A percentile compares a stretch with the other conserved stretches of the same genome.
These are phyloP conservation scores for Cacoxenus indagator DNA, from an alignment of 2,888 invertebrate species.

Conservation along the genomic window DNA sequence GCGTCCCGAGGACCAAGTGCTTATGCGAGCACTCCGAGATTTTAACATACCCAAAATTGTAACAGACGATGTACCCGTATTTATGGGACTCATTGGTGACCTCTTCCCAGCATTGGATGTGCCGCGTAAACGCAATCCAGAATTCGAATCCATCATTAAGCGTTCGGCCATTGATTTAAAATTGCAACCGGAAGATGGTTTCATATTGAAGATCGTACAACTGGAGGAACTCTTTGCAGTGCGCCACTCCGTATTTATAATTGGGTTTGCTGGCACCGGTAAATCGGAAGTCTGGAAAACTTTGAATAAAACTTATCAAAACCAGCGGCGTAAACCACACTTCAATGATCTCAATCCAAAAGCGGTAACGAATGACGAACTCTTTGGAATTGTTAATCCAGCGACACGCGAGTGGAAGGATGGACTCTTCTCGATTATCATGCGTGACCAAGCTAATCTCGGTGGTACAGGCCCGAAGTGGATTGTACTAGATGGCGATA, in stretches of 20 bases:
- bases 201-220: constrained; percentile 89
- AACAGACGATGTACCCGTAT: constrained; percentile 91
- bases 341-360: constrained; percentile 95
- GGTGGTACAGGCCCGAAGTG: constrained; percentile 89
- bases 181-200: constrained; percentile 92
- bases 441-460: constrained; percentile 94
- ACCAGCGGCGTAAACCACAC: constrained; percentile 85
- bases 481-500: constrained; percentile 96
- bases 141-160: constrained; percentile 85
- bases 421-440: constrained; percentile 92
- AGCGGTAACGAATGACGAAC: constrained; percentile 94
- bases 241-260: constrained; percentile 92
- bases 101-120: constrained; percentile 93
- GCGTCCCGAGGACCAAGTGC: constrained; percentile 90
- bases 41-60: constrained; percentile 96
- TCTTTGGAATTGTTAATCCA: constrained; percentile 95
- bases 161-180: constrained; percentile 85
- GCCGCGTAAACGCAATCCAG: constrained; percentile 86
- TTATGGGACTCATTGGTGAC: constrained; percentile 95
- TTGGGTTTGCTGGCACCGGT: constrained; percentile 90
- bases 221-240: constrained; percentile 93
- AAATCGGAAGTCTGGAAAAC: constrained; percentile 96
- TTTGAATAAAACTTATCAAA: constrained; percentile 84
- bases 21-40: constrained; percentile 94
- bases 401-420: constrained; percentile 93